phyloP scores from a whole-genome alignment of 2,797 vertebrate species.

The Poeciliopsis presidionis region DNA sequence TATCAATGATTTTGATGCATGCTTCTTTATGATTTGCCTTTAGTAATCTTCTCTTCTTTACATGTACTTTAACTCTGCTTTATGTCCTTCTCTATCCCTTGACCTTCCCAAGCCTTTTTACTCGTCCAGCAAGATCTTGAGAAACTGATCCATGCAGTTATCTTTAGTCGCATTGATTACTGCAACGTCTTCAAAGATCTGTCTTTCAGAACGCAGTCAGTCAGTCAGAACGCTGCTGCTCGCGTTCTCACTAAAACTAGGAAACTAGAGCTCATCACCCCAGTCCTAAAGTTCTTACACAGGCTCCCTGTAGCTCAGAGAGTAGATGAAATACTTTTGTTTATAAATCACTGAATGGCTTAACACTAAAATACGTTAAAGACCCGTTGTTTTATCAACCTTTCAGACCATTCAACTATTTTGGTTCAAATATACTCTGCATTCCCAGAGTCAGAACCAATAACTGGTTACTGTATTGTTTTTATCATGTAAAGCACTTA shows the following conservation, averaged over 20 bases:
- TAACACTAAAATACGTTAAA: background rate
- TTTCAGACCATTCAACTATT: background rate
- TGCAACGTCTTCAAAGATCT: background rate
- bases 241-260: background rate
- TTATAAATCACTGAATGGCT: background rate
- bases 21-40: constrained; percentile 75
- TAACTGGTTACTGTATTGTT: background rate
- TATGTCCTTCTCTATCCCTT: constrained; percentile 51
- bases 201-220: background rate
- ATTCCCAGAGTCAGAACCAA: background rate
- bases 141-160: background rate
- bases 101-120: constrained; percentile 39
- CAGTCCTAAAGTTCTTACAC: background rate
- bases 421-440: background rate
- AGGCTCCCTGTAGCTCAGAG: background rate
- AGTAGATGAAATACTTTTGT: background rate
- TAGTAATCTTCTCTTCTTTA: constrained; percentile 69
- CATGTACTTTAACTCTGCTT: constrained; percentile 57
- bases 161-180: background rate
- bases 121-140: constrained; percentile 32
- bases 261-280: background rate
- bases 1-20: constrained; percentile 65
- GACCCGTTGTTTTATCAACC: background rate
- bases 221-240: background rate
- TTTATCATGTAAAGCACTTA: background rate